Conservation (phyloP, 92 coral and sea anemone genomes). For the Paramuricea clavata region DNA sequence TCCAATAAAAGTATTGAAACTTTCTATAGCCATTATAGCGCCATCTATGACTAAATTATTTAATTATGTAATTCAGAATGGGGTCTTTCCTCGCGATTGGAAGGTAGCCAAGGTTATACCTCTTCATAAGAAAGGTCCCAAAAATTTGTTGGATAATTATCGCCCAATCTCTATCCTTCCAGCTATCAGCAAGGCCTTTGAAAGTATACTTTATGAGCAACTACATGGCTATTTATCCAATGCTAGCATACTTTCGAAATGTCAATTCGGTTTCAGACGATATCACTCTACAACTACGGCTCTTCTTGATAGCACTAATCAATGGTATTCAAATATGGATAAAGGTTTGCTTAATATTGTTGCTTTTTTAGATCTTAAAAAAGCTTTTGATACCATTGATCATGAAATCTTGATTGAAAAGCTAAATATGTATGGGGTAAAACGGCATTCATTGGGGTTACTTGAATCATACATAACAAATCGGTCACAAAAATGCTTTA, state of each 20-base stretch:
- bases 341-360: no score
- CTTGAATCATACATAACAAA: no score
- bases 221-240: neutral
- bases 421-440: no score
- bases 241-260: neutral
- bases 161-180: constrained; percentile 23
- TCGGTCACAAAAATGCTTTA: no score
- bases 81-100: neutral
- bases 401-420: no score
- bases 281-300: neutral
- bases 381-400: no score
- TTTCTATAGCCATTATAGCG: neutral
- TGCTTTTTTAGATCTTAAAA: no score
- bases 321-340: no score
- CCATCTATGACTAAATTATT: neutral
- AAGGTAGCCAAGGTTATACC: constrained; percentile 39
- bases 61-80: neutral
- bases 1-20: neutral
- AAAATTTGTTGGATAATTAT: constrained; percentile 29
- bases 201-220: neutral
- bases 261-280: neutral
- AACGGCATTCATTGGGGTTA: no score
- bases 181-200: neutral
- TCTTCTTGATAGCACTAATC: neutral
- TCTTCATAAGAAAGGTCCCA: constrained; percentile 9